A percentile compares a stretch with the other conserved stretches of the same genome.
Evolutionary conservation across 2,888 invertebrate genomes (phyloP).

Genomic region (Harpagoxenus sublaevis): DNA sequence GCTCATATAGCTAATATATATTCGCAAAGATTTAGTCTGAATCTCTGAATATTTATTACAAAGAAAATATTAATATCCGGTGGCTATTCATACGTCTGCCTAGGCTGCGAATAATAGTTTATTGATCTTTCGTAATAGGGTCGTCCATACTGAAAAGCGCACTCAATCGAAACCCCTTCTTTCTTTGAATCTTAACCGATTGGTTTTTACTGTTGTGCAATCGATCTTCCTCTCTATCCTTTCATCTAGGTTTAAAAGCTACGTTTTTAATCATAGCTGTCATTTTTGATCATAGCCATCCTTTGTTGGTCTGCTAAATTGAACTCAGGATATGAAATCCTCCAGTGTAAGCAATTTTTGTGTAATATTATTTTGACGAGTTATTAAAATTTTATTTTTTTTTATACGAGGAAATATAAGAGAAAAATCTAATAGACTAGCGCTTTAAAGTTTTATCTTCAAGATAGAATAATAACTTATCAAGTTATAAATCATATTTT

Average conservation of each 20-base stretch:
- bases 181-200: conserved; percentile 28
- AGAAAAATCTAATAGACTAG: neutral
- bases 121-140: conserved; percentile 56
- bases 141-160: conserved; percentile 37
- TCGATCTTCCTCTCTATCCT: conserved; percentile 2
- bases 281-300: neutral
- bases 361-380: neutral
- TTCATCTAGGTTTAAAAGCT: conserved; percentile 11
- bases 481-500: conserved; percentile 31
- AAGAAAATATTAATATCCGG: conserved; percentile 33
- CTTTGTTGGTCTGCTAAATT: neutral
- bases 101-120: conserved; percentile 53
- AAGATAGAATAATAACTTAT: neutral
- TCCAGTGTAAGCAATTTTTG: neutral
- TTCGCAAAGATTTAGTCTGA: neutral
- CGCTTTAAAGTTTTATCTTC: neutral
- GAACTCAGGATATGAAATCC: neutral
- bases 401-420: neutral
- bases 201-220: conserved; percentile 25
- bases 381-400: neutral
- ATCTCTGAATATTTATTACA: conserved; percentile 32
- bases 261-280: conserved; percentile 35
- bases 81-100: neutral
- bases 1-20: neutral
- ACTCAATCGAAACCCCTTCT: conserved; percentile 37